These are phyloP conservation scores for Dendrocincla tyrannina DNA, from an alignment of 2,797 vertebrate genomes.

Conservation along the genomic window DNA sequence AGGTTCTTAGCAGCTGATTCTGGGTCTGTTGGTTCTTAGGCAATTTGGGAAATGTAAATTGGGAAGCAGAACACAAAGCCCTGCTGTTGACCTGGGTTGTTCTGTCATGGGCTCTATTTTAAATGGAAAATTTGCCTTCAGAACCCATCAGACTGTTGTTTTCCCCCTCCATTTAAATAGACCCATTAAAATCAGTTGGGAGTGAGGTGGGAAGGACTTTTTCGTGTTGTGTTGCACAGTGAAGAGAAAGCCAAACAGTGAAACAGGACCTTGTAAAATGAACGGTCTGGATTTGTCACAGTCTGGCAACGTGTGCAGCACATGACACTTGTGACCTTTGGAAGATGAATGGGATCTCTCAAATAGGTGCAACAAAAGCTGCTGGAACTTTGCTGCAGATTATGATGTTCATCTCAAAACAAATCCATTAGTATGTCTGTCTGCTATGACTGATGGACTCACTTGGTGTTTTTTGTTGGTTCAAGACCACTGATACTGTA, in stretches of 20 bases:
- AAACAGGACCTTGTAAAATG: not conserved
- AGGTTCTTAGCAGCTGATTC: not conserved
- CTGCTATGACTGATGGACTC: not conserved
- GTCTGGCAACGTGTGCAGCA: not conserved
- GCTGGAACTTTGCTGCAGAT: not conserved
- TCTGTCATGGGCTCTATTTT: not conserved
- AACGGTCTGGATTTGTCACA: not conserved
- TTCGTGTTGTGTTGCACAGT: not conserved
- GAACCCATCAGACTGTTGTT: not conserved
- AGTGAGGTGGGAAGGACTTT: not conserved
- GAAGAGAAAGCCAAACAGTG: not conserved
- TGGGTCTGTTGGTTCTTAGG: not conserved
- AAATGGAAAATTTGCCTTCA: not conserved
- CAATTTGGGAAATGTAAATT: not conserved
- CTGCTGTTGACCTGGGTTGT: not conserved
- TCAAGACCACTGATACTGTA: not conserved
- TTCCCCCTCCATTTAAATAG: not conserved
- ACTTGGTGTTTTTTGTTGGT: not conserved
- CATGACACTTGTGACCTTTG: not conserved
- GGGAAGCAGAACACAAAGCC: not conserved
- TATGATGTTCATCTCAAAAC: not conserved
- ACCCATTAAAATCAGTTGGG: not conserved
- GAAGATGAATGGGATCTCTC: not conserved
- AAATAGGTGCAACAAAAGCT: not conserved
- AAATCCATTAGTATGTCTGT: not conserved